Conservation (phyloP, 2,113 vertebrate genomes). For the Camelus dromedarius region DNA sequence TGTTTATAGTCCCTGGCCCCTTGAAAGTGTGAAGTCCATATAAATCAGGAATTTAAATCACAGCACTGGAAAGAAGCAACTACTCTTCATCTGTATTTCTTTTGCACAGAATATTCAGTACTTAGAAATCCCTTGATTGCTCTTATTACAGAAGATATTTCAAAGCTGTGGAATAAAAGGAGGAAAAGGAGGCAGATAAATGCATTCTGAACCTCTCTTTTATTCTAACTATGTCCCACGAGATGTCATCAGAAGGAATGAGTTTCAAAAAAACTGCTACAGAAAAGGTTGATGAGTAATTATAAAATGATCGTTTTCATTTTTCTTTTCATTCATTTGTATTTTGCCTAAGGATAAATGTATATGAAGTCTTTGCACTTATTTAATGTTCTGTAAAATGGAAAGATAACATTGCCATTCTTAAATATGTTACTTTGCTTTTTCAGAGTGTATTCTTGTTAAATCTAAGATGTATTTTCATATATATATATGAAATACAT, state of each 20-base stretch:
- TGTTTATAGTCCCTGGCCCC: neutral
- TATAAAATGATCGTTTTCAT: neutral
- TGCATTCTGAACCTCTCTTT: neutral
- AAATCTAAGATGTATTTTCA: neutral
- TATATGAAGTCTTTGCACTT: neutral
- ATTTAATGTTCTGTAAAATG: neutral
- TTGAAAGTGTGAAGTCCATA: neutral
- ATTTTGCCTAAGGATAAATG: constrained; percentile 29
- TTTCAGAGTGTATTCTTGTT: neutral
- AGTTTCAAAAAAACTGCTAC: neutral
- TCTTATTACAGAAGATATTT: constrained; percentile 55
- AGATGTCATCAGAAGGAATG: constrained; percentile 10
- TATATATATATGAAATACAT: neutral
- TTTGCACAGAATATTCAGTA: constrained; percentile 29
- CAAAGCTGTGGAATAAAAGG: constrained; percentile 36
- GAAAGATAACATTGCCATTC: neutral
- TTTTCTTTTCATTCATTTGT: constrained; percentile 38
- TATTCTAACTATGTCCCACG: neutral
- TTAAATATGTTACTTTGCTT: neutral
- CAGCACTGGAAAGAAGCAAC: constrained; percentile 50
- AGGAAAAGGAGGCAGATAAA: neutral
- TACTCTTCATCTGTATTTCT: neutral
- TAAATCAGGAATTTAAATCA: constrained; percentile 59
- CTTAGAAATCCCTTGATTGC: neutral
- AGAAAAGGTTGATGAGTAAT: constrained; percentile 36